Evolutionary conservation across 2,888 invertebrate species (phyloP).

Genomic region (Melipona beecheii): DNA sequence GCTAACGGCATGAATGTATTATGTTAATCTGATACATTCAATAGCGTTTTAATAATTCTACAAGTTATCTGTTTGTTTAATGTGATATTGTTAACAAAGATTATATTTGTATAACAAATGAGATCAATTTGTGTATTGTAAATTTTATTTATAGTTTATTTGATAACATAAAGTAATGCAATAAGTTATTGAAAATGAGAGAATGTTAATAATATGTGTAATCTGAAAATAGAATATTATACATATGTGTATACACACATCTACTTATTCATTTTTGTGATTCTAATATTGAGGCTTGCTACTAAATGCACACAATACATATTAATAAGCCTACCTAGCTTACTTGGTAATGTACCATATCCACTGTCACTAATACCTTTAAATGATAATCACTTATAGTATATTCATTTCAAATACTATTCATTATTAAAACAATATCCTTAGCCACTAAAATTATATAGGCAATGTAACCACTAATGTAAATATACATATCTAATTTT

Average conservation of each 20-base stretch:
- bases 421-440: constrained; percentile 25
- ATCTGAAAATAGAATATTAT: constrained; percentile 40
- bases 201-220: constrained; percentile 25
- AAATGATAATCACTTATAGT: constrained; percentile 37
- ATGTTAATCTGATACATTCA: constrained; percentile 45
- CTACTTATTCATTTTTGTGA: constrained; percentile 73
- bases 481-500: constrained; percentile 14
- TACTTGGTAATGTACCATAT: constrained; percentile 56
- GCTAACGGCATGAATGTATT: constrained; percentile 59
- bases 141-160: constrained; percentile 15
- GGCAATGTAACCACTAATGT: background rate
- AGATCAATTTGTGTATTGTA: constrained; percentile 6
- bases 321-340: constrained; percentile 70
- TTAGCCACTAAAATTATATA: background rate
- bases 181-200: constrained; percentile 19
- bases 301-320: constrained; percentile 68
- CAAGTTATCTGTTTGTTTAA: constrained; percentile 14
- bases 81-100: constrained; percentile 11
- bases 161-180: constrained; percentile 23
- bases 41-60: constrained; percentile 21
- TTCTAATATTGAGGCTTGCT: constrained; percentile 65
- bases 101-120: constrained; percentile 25
- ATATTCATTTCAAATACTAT: constrained; percentile 25
- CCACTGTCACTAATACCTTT: constrained; percentile 58
- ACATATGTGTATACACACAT: constrained; percentile 29